A percentile compares a stretch with the other conserved stretches of the same genome.
Conservation (phyloP, 1,140 invertebrate species). For the Sminthurinus signatus region DNA sequence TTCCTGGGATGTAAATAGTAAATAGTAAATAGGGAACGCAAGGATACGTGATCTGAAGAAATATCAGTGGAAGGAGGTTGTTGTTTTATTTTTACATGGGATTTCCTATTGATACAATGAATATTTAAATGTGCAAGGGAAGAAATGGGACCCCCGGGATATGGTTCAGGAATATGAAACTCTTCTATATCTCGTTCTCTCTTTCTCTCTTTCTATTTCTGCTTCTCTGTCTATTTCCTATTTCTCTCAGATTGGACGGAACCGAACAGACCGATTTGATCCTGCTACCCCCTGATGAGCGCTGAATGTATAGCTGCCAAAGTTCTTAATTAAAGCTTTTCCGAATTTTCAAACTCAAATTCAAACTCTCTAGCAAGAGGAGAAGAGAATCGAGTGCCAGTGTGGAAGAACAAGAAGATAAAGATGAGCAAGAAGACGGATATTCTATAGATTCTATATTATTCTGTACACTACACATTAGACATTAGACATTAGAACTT, state of each 20-base stretch:
- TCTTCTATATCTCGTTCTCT: background rate
- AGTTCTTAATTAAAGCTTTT: constrained; percentile 41
- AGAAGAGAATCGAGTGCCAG: constrained; percentile 1
- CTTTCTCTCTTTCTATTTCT: constrained; percentile 20
- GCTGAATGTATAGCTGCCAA: constrained; percentile 36
- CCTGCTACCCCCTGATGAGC: constrained; percentile 39
- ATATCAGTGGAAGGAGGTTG: constrained; percentile 26
- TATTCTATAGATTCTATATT: no score
- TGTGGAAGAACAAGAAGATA: no score
- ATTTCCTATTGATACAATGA: constrained; percentile 36
- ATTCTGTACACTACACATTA: no score
- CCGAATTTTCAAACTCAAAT: no score
- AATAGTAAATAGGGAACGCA: no score
- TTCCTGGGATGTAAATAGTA: no score
- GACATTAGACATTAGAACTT: no score
- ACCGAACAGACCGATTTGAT: constrained; percentile 33
- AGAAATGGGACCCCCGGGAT: constrained; percentile 38
- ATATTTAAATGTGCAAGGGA: constrained; percentile 36
- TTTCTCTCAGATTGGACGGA: no score
- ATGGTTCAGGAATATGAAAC: constrained; percentile 26
- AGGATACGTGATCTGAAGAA: no score
- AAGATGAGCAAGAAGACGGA: no score
- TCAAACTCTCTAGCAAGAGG: constrained; percentile 10
- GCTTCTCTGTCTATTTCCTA: no score
- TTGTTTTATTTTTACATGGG: constrained; percentile 24